Conservation (phyloP, 2,888 invertebrate species). For the Agrenia bidenticulata region DNA sequence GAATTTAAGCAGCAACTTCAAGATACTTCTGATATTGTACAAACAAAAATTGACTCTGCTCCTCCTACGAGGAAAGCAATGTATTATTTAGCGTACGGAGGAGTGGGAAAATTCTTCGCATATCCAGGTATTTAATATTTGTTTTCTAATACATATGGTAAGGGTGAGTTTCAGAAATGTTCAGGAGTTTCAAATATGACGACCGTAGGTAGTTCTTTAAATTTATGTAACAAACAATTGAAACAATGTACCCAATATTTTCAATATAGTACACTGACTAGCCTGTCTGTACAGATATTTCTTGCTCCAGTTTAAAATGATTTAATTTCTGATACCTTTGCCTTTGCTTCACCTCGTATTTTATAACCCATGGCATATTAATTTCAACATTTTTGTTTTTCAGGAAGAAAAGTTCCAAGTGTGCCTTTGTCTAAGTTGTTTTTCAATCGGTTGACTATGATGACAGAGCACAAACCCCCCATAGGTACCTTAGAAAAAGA, state of each 20-base stretch:
- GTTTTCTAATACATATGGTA: too few relatives aligned
- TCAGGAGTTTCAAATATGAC: too few relatives aligned
- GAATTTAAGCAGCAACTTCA: slow-evolving; percentile 45
- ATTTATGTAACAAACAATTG: too few relatives aligned
- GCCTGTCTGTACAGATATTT: too few relatives aligned
- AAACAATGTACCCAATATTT: too few relatives aligned
- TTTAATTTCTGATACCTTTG: too few relatives aligned
- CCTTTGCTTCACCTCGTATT: too few relatives aligned
- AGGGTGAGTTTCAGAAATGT: too few relatives aligned
- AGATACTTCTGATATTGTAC: slow-evolving; percentile 45
- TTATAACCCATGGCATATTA: neutral
- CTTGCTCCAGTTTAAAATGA: too few relatives aligned
- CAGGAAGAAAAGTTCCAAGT: slow-evolving; percentile 43
- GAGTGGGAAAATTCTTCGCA: slow-evolving; percentile 47
- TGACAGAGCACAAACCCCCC: slow-evolving; percentile 25
- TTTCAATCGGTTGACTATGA: slow-evolving; percentile 42
- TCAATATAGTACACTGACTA: too few relatives aligned
- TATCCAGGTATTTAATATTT: slow-evolving; percentile 48
- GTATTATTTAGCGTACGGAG: slow-evolving; percentile 38
- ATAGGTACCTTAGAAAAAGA: neutral
- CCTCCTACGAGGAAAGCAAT: slow-evolving; percentile 46
- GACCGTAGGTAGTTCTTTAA: too few relatives aligned
- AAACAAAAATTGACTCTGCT: slow-evolving; percentile 36
- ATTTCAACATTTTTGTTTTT: neutral
- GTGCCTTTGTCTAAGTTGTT: slow-evolving; percentile 43